phyloP scores from a whole-genome alignment of 1,140 invertebrate genomes.

The Drosophila serrata region DNA sequence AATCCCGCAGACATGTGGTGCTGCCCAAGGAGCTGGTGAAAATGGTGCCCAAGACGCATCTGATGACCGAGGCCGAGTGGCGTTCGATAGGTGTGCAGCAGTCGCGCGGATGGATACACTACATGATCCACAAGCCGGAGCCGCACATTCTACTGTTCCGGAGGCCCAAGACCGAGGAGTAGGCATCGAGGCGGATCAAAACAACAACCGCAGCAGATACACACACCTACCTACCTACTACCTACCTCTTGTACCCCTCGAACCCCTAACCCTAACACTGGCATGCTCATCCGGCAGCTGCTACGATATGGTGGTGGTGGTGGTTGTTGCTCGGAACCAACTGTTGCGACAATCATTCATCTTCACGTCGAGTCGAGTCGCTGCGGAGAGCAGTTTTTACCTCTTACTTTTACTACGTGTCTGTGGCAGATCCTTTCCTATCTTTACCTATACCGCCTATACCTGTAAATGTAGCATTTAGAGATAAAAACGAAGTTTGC shows the following conservation, averaged over 20 bases:
- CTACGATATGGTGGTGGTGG: slow-evolving; percentile 25
- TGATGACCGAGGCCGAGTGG: slow-evolving; percentile 98
- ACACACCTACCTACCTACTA: slow-evolving; percentile 29
- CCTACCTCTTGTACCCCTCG: not conserved
- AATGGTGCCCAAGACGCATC: slow-evolving; percentile 95
- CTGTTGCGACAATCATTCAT: slow-evolving; percentile 33
- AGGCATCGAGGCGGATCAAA: slow-evolving; percentile 12
- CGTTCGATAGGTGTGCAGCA: slow-evolving; percentile 97
- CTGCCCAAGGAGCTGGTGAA: slow-evolving; percentile 95
- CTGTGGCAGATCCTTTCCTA: not conserved
- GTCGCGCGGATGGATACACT: slow-evolving; percentile 98
- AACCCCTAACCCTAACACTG: slow-evolving; percentile 5
- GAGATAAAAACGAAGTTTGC: slow-evolving; percentile 29
- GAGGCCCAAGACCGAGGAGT: slow-evolving; percentile 83
- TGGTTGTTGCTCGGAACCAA: slow-evolving; percentile 48
- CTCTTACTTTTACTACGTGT: not conserved
- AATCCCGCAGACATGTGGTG: slow-evolving; percentile 94
- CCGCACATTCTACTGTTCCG: slow-evolving; percentile 89
- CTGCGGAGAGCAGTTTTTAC: not conserved
- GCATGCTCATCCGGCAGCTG: slow-evolving; percentile 51
- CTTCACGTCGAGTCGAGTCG: not conserved
- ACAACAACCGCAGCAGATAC: slow-evolving; percentile 24
- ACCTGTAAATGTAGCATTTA: slow-evolving; percentile 26
- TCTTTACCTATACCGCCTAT: not conserved
- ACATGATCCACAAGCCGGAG: slow-evolving; percentile 97